Evolutionary conservation across 2,113 vertebrate species (phyloP).

Genomic region (Lathamus discolor): DNA sequence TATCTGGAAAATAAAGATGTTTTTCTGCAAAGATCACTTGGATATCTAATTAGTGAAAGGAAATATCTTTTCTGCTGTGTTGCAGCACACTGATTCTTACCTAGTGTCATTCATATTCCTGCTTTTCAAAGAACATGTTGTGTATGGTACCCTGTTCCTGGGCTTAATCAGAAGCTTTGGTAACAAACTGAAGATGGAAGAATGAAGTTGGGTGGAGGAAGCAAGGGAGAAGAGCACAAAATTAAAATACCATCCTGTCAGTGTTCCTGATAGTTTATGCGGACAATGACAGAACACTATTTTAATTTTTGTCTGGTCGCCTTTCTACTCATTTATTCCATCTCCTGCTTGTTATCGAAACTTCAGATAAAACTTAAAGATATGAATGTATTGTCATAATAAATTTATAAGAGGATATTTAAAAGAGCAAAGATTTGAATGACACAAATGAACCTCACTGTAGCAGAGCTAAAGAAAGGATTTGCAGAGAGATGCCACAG

Average conservation of each 20-base stretch:
- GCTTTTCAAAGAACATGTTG: conserved; percentile 1
- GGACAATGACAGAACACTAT: conserved; percentile 48
- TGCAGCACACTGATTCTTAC: background rate
- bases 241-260: conserved; percentile 64
- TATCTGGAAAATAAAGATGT: background rate
- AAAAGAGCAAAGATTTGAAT: conserved; percentile 77
- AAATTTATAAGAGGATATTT: conserved; percentile 77
- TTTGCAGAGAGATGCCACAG: conserved; percentile 62
- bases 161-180: conserved; percentile 45
- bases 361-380: conserved; percentile 73
- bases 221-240: conserved; percentile 4
- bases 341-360: conserved; percentile 71
- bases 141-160: background rate
- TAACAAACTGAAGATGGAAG: conserved; percentile 4
- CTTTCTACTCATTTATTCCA: conserved; percentile 68
- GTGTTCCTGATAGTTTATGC: conserved; percentile 46
- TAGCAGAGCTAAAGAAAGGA: conserved; percentile 49
- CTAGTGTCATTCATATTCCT: conserved; percentile 15
- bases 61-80: background rate
- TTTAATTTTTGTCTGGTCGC: conserved; percentile 70
- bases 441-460: conserved; percentile 69
- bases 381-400: conserved; percentile 71
- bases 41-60: conserved; percentile 53
- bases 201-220: background rate
- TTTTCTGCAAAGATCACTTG: conserved; percentile 36